Evolutionary conservation across 2,113 vertebrate species (phyloP).

Genomic region (Tiliqua scincoides): DNA sequence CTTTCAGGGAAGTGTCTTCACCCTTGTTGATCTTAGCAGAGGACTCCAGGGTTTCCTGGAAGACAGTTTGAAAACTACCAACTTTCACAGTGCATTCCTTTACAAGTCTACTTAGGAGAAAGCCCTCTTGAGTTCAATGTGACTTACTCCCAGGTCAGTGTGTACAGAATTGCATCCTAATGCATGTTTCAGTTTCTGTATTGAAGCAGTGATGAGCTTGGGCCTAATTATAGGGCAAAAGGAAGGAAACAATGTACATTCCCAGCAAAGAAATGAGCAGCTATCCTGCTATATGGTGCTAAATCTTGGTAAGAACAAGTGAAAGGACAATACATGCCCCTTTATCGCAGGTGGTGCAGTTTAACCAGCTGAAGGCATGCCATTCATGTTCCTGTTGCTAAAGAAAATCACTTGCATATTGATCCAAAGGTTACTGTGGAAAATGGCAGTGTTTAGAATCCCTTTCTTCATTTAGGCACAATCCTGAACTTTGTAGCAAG

Average conservation of each 20-base stretch:
- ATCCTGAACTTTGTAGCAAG: conserved; percentile 52
- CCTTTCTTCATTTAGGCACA: conserved; percentile 29
- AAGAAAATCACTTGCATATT: conserved; percentile 27
- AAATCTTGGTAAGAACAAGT: conserved; percentile 38
- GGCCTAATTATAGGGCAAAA: conserved; percentile 27
- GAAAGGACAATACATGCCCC: conserved; percentile 7
- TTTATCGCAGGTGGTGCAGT: background rate
- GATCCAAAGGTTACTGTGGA: conserved; percentile 35
- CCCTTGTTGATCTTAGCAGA: background rate
- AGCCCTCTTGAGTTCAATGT: too few relatives aligned
- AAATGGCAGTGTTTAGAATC: conserved; percentile 27
- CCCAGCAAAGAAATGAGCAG: conserved; percentile 38
- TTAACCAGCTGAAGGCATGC: conserved; percentile 13
- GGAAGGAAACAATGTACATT: conserved; percentile 37
- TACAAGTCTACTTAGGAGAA: too few relatives aligned
- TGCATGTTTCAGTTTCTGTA: background rate
- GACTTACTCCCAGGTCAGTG: too few relatives aligned
- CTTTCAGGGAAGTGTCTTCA: background rate
- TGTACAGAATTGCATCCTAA: too few relatives aligned
- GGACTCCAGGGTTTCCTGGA: background rate
- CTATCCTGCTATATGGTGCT: conserved; percentile 61
- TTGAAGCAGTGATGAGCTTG: conserved; percentile 37
- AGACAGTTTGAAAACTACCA: background rate
- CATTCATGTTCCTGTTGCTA: conserved; percentile 50
- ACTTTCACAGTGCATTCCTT: background rate